A percentile compares a stretch with the other conserved stretches of the same genome.
These are phyloP conservation scores for Valencia hispanica DNA, from an alignment of 2,797 vertebrate species.

Conservation along the genomic window DNA sequence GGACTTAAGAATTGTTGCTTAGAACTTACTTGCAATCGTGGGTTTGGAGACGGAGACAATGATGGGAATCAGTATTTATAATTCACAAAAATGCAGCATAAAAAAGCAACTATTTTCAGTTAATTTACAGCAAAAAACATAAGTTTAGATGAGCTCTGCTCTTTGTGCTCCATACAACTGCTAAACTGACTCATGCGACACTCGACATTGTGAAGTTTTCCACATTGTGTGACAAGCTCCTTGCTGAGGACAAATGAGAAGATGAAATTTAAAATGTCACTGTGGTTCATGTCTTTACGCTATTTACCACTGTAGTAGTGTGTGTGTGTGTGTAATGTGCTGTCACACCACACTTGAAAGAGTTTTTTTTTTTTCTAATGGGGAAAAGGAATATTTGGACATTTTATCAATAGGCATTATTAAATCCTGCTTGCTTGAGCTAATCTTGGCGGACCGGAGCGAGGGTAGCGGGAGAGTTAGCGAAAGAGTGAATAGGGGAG, in stretches of 20 bases:
- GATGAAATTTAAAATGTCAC: constrained; percentile 67
- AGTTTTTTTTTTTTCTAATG: constrained; percentile 76
- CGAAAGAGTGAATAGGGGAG: constrained; percentile 44
- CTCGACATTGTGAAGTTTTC: constrained; percentile 37
- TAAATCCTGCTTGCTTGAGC: constrained; percentile 86
- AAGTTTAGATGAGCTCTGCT: background rate
- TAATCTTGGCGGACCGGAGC: constrained; percentile 79
- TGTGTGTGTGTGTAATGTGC: constrained; percentile 43
- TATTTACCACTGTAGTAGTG: constrained; percentile 42
- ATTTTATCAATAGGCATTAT: constrained; percentile 89
- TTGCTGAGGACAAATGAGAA: constrained; percentile 43
- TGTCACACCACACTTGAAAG: constrained; percentile 55
- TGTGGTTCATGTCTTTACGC: constrained; percentile 57
- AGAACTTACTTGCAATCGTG: too few species aligned
- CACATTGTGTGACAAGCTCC: constrained; percentile 22
- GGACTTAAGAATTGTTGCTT: background rate
- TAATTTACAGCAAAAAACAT: background rate
- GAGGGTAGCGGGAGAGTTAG: constrained; percentile 44
- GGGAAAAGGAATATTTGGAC: constrained; percentile 86
- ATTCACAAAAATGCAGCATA: constrained; percentile 2
- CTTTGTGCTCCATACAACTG: background rate
- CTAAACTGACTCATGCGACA: background rate
- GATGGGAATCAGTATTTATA: background rate
- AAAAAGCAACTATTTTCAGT: constrained; percentile 11
- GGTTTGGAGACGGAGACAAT: background rate